phyloP scores from a whole-genome alignment of 2,888 invertebrate species.

The Ashinkailepas kermadecensis region DNA sequence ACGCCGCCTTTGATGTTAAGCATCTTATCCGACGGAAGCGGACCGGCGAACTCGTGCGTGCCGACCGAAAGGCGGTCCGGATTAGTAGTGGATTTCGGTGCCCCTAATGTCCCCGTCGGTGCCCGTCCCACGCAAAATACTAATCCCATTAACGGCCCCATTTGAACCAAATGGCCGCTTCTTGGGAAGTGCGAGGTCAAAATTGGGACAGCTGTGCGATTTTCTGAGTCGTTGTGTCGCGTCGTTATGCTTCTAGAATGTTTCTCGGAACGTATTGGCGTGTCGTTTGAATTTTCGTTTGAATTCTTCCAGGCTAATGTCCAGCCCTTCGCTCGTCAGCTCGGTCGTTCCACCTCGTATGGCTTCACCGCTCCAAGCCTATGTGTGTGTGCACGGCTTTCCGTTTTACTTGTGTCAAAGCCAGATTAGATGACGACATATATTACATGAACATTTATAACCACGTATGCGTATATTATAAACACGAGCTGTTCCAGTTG shows the following conservation, averaged over 20 bases:
- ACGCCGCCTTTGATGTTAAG: background rate
- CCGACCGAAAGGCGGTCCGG: background rate
- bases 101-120: background rate
- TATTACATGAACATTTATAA: background rate
- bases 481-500: background rate
- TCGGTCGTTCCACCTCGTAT: too few relatives aligned
- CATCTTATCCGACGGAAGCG: background rate
- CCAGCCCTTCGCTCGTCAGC: too few relatives aligned
- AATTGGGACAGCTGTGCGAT: too few relatives aligned
- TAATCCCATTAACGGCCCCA: slow-evolving; percentile 13
- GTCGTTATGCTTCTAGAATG: too few relatives aligned
- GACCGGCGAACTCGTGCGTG: background rate
- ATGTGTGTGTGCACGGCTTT: background rate
- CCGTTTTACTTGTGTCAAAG: background rate
- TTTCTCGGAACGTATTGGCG: too few relatives aligned
- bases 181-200: background rate
- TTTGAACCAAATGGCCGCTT: background rate
- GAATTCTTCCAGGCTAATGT: too few relatives aligned
- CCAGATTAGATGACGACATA: background rate
- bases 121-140: background rate
- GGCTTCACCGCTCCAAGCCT: too few relatives aligned
- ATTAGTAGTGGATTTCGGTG: background rate
- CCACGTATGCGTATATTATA: background rate
- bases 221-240: too few relatives aligned
- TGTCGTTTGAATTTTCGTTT: too few relatives aligned